Base-by-base conservation (phyloP, 1,140 invertebrate genomes). In the Diorhabda elongata region DNA sequence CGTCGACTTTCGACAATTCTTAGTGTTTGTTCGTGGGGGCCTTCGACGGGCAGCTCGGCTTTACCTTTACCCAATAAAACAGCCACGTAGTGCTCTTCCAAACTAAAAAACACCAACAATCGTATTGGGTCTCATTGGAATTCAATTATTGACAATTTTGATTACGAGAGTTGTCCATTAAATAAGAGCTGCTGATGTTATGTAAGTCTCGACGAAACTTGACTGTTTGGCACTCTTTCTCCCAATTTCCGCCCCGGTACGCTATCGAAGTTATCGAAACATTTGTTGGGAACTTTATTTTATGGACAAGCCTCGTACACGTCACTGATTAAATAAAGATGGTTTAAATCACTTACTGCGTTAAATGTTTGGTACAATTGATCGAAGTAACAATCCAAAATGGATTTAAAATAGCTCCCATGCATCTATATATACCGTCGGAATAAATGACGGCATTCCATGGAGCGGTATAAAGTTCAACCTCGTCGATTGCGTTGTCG, bases 391-490 rank as follows among this genome's bases (percentile, higher is more conserved):
- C 69, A 45, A 91, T 79, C 88, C 89, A 90, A 42, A 85, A 79
- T 3, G 78, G 67, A 72, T 89, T 84, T n/a, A 92, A 77, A 64
- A 90, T 81, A 66, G 86, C 82, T 2, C 89, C 90, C 8, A 86
- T 82, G 76, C 90, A 91, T 75, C 80, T 85, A 70, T 89, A 88
- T 44, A 79, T 75, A 41, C 91, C 90, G 75, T 92, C 85, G 0
- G 85, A 81, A 78, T 86, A 89, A 47, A 93, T 80, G 70, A 88
- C 87, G 0, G 85, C 89, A 69, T 88, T 80, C 91, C 91, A 93
- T 2, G 90, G 90, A 84, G 86, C 85, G 58, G 80, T 73, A 69
- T 82, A 83, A 9, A 75, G 75, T 8, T 78, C 71, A 44, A 75
- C 75, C 43, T 64, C 63, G 63, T 11, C 63, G 5, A 26, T 64